phyloP scores from a whole-genome alignment of 2,888 invertebrate species.

The Sarcophaga rosellei region DNA sequence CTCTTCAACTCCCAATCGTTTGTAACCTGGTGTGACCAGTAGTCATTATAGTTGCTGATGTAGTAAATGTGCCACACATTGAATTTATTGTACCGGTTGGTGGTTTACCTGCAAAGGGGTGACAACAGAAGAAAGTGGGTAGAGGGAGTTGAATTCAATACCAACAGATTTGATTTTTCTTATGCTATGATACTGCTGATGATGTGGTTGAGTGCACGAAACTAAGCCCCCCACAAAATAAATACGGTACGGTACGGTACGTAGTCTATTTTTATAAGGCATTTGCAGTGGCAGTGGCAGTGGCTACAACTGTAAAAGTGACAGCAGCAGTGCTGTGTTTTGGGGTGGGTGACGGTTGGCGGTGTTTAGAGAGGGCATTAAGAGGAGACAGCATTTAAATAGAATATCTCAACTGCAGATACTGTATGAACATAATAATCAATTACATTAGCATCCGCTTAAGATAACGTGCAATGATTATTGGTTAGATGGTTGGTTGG shows the following conservation, averaged over 20 bases:
- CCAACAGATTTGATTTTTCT: constrained; percentile 43
- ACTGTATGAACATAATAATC: constrained; percentile 62
- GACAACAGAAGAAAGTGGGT: background rate
- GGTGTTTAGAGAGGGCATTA: constrained; percentile 2
- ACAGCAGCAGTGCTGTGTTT: no score
- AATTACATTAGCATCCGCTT: constrained; percentile 69
- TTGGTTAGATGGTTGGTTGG: constrained; percentile 52
- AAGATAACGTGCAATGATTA: constrained; percentile 67
- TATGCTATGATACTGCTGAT: constrained; percentile 45
- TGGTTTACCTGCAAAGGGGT: background rate
- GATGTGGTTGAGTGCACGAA: constrained; percentile 60
- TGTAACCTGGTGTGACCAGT: constrained; percentile 39
- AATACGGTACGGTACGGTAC: background rate
- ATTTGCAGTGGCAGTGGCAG: no score
- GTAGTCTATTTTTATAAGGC: no score
- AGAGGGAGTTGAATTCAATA: background rate
- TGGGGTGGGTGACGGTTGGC: background rate
- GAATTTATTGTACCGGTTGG: background rate
- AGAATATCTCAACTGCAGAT: constrained; percentile 11
- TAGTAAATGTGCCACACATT: background rate
- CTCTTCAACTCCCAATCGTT: background rate
- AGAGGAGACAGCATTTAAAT: constrained; percentile 33
- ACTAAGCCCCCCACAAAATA: background rate
- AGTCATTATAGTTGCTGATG: background rate
- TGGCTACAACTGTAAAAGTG: no score